Base-by-base conservation (phyloP, 2,113 vertebrate species). In the Psilopsiagon aurifrons region DNA sequence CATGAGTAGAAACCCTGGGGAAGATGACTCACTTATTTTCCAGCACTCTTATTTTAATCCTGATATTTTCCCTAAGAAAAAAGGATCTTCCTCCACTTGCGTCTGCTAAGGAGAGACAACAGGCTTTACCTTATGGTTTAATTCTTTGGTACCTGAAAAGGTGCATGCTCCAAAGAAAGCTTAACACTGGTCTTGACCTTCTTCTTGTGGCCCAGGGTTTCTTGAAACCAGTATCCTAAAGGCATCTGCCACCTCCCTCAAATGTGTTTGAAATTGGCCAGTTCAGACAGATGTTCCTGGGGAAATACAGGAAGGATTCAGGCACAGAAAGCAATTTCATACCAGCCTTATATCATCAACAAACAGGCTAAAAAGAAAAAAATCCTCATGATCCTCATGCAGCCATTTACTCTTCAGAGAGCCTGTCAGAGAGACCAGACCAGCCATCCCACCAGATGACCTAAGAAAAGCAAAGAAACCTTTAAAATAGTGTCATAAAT, bases 241-340 rank as follows among this genome's bases (percentile, higher is more conserved):
- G 7, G n/a, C 31, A 86, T 44, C 13, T 67, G 5, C 13, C 28
- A 66, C 19, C 41, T 86, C 2, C 2, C 2, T 41, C 39, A 46
- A 10, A 19, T 19, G 17, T 57, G 13, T 41, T 19, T 82, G 51
- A 79, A 35, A 19, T 11, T 22, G 27, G 11, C 11, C 43, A 46
- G 8, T 63, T 51, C 0, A 0, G n/a, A 60, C 27, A 44, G 39
- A 37, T 15, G 4, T 18, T 86, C 29, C 18, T 47, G 12, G 4
- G 9, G 27, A 85, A 60, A 29, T 11, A 54, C 10, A 44, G 24
- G 16, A 83, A 13, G 14, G 24, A 83, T 22, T 77, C 59, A 74
- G 51, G n/a, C 10, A 25, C 0, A 51, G 44, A 81, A 88, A 83
- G 4, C 19, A 47, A 31, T 24, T 41, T 66, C 44, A 44, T 14